Percentiles rank a stretch among this genome's conserved stretches.
Evolutionary conservation across 2,888 invertebrate species (phyloP).

Genomic region (Caenorhabditis sp.): DNA sequence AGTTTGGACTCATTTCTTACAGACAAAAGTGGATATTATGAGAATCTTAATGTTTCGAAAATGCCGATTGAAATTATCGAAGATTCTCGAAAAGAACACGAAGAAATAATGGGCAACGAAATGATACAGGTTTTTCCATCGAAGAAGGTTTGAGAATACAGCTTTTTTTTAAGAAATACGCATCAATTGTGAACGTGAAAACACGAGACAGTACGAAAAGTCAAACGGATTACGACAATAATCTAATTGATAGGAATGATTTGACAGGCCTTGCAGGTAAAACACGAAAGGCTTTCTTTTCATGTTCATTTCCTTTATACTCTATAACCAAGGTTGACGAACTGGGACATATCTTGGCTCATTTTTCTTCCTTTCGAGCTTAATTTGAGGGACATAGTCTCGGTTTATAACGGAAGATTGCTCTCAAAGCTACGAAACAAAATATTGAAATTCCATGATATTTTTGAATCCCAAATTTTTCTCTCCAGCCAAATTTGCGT

Average conservation of each 20-base stretch:
- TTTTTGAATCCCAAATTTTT: background rate
- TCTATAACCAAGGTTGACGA: no score
- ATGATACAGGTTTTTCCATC: background rate
- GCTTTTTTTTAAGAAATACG: background rate
- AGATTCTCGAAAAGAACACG: background rate
- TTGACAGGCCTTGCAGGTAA: conserved; percentile 25
- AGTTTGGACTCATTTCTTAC: no score
- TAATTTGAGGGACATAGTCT: no score
- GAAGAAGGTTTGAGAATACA: background rate
- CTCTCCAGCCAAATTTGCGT: conserved; percentile 18
- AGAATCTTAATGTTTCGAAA: background rate
- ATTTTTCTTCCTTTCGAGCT: no score
- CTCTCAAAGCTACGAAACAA: no score
- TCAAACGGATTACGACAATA: background rate
- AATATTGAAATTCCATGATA: no score
- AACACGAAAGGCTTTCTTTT: no score
- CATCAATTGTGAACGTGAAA: conserved; percentile 3
- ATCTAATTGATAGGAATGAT: conserved; percentile 15
- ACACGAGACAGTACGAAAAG: background rate
- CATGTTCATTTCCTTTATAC: no score
- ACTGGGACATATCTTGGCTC: no score
- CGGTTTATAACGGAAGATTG: no score
- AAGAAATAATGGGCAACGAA: background rate
- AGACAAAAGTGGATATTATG: background rate
- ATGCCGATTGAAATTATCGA: background rate